Percentiles rank a stretch among this genome's conserved stretches.
These are phyloP conservation scores for Mesoclemmys tuberculata DNA, from an alignment of 2,113 vertebrate genomes.

Conservation along the genomic window DNA sequence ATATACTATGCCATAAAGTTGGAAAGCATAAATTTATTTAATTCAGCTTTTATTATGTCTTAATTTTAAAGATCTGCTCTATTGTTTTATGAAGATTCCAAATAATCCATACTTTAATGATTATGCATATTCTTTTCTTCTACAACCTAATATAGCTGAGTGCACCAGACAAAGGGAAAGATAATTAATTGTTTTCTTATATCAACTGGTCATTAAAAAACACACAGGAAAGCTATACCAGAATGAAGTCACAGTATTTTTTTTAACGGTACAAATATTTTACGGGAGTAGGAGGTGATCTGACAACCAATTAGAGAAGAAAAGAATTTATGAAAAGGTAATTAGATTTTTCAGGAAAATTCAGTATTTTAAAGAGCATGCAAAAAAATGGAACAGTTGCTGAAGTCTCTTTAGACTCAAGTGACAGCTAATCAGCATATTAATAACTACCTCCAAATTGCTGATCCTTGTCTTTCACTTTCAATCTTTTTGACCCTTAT, in stretches of 20 bases:
- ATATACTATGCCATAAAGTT: background rate
- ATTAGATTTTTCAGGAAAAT: constrained; percentile 18
- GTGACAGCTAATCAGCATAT: constrained; percentile 64
- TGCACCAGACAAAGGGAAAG: constrained; percentile 15
- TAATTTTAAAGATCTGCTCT: constrained; percentile 22
- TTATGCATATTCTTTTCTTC: constrained; percentile 11
- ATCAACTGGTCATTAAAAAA: background rate
- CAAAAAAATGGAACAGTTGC: constrained; percentile 36
- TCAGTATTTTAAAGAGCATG: constrained; percentile 43
- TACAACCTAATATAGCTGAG: background rate
- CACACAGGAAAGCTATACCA: background rate
- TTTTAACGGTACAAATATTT: background rate
- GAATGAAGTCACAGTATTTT: constrained; percentile 9
- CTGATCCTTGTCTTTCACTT: constrained; percentile 49
- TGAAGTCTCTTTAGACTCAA: constrained; percentile 43
- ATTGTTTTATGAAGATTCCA: constrained; percentile 49
- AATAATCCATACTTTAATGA: constrained; percentile 48
- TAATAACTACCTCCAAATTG: constrained; percentile 45
- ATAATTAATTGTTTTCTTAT: constrained; percentile 9
- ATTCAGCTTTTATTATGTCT: constrained; percentile 37
- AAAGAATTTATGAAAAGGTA: constrained; percentile 14
- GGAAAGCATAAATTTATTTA: constrained; percentile 43
- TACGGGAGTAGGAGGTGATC: background rate
- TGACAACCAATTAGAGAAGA: constrained; percentile 23
- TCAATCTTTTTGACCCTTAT: background rate